phyloP scores from a whole-genome alignment of 2,888 invertebrate genomes.

The Pherbina coryleti region DNA sequence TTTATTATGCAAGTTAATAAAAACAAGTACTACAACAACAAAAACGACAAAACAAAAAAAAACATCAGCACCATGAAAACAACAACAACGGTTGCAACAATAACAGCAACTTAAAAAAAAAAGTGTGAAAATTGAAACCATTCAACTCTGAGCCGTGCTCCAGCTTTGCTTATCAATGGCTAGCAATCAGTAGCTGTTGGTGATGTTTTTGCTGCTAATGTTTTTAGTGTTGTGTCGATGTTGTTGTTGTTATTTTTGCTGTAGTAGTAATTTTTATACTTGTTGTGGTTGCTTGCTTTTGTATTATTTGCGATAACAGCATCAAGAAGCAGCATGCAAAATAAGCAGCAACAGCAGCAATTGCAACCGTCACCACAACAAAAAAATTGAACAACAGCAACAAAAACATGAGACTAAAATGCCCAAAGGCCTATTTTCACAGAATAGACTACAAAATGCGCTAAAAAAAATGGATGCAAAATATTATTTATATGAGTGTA shows the following conservation, averaged over 20 bases:
- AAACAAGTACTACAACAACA: background rate
- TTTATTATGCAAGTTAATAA: background rate
- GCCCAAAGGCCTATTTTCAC: no score
- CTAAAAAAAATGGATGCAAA: no score
- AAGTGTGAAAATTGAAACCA: slow-evolving; percentile 38
- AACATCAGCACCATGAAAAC: slow-evolving; percentile 11
- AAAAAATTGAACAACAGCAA: background rate
- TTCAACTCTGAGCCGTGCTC: slow-evolving; percentile 21
- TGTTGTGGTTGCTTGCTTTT: background rate
- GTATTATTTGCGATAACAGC: slow-evolving; percentile 15
- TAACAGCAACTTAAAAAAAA: slow-evolving; percentile 10
- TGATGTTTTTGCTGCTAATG: background rate
- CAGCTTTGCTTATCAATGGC: slow-evolving; percentile 21
- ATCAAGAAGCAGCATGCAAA: slow-evolving; percentile 1
- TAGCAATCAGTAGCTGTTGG: slow-evolving; percentile 17
- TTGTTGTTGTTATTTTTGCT: background rate
- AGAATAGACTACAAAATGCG: no score
- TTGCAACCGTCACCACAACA: background rate
- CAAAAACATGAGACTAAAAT: background rate
- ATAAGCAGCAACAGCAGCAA: slow-evolving; percentile 18
- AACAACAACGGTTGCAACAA: background rate
- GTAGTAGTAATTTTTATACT: background rate
- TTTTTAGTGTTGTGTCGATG: background rate
- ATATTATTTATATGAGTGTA: no score
- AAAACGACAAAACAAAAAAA: background rate